Evolutionary conservation across 2,888 invertebrate genomes (phyloP), one percentile per base, ranked within the genome.

Genomic region (Globia sparganii): DNA sequence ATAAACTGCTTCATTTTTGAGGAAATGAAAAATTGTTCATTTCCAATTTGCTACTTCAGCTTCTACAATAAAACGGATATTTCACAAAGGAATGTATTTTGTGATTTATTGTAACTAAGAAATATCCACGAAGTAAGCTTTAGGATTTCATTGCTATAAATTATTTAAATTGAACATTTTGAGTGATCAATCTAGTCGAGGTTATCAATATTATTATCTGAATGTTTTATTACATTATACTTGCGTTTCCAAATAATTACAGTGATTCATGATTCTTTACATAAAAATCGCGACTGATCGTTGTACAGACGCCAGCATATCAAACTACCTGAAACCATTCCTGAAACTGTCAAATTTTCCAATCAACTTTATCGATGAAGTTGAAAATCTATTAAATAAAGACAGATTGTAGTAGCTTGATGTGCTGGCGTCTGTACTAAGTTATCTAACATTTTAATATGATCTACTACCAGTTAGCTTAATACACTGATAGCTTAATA

Each of bases 1-100:
- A 75, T 77, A 68, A 71, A 49, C 66, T 31, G 28, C 72, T 70
- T 62, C 1, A 43, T 46, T 69, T 58, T 53, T 62, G 74, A 75
- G 66, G 49, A 76, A 78, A 74, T 69, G 59, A 73, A 80, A 79
- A 78, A 80, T 72, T 76, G 58, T 28, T 70, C 53, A 67, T 70
- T 78, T 69, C n/a, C 66, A 73, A 68, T 78, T 78, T 66, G 31
- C 56, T 64, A 53, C 43, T 75, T 65, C 81, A 62, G 34, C 28
- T 75, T 61, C 13, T 31, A 73, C 6, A 59, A 70, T 72, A 49
- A 31, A 69, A 64, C 58, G 18, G 25, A 71, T 66, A 65, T 70
- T 84, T 66, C 31, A 34, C 68, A 53, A 70, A 53, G 37, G 53
- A 72, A 72, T 72, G 53, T 62, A 67, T 56, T 67, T n/a, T 28